phyloP scores from a whole-genome alignment of 1,140 invertebrate species.

The Scaptomyza hsui region DNA sequence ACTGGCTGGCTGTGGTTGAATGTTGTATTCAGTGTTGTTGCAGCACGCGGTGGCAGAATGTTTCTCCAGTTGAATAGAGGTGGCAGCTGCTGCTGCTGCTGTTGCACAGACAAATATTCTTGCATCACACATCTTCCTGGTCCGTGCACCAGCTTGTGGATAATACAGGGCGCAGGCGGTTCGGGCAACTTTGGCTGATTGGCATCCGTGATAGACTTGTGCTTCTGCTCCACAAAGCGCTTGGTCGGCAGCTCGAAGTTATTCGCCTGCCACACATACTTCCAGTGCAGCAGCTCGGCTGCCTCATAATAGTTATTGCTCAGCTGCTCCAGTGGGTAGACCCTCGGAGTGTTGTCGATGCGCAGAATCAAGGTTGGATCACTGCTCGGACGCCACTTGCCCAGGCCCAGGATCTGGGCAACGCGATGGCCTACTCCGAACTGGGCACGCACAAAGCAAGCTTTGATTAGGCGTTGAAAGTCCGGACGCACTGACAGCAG shows the following conservation, averaged over 20 bases:
- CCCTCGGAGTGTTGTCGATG: constrained; percentile 17
- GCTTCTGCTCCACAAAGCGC: constrained; percentile 17
- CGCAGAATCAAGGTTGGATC: constrained; percentile 18
- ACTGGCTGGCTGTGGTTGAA: background rate
- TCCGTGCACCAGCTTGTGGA: background rate
- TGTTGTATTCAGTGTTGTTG: too few relatives aligned
- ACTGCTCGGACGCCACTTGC: constrained; percentile 4
- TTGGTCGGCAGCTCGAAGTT: constrained; percentile 22
- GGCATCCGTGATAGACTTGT: constrained; percentile 7
- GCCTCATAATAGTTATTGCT: constrained; percentile 22
- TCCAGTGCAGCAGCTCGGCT: constrained; percentile 17
- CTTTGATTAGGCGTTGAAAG: constrained; percentile 25
- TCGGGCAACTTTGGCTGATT: background rate
- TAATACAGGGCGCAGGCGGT: background rate
- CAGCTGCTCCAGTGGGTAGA: constrained; percentile 14
- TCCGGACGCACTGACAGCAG: constrained; percentile 14
- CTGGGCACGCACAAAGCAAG: constrained; percentile 29
- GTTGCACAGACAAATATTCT: background rate
- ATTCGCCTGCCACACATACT: constrained; percentile 9
- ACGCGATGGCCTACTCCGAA: constrained; percentile 1
- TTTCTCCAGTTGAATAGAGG: background rate
- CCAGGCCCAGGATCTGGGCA: constrained; percentile 19
- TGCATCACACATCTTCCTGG: background rate
- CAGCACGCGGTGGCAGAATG: background rate
- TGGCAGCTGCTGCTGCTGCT: background rate